These are phyloP conservation scores for Reticulitermes lucifugus DNA, from an alignment of 2,888 invertebrate species.

Conservation along the genomic window DNA sequence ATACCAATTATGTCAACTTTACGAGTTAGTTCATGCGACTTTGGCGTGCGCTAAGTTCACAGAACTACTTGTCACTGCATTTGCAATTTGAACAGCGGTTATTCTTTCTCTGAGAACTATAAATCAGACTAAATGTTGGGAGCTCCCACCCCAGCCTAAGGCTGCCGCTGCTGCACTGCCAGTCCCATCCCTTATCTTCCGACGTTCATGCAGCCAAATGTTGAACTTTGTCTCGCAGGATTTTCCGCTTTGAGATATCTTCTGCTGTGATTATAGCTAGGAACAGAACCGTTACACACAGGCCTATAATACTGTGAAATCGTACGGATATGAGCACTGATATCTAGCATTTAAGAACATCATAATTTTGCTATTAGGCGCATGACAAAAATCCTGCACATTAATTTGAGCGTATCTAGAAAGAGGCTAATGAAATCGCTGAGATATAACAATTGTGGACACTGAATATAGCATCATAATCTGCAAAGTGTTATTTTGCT, in stretches of 20 bases:
- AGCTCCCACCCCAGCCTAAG: neutral
- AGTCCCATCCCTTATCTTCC: neutral
- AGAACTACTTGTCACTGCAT: neutral
- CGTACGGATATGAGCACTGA: too few relatives aligned
- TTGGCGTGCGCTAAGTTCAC: neutral
- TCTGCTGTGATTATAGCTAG: neutral
- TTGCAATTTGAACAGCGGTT: neutral
- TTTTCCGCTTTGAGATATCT: neutral
- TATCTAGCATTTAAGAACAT: too few relatives aligned
- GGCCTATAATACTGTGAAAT: neutral
- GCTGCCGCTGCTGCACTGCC: neutral
- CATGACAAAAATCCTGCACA: too few relatives aligned
- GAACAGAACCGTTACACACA: neutral
- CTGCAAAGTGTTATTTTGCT: too few relatives aligned
- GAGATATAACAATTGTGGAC: too few relatives aligned
- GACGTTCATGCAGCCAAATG: constrained; percentile 7
- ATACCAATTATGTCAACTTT: neutral
- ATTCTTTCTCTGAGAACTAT: neutral
- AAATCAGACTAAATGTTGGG: constrained; percentile 21
- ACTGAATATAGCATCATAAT: too few relatives aligned
- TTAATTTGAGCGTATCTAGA: too few relatives aligned
- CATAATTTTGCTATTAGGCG: too few relatives aligned
- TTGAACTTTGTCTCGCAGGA: neutral
- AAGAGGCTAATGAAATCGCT: too few relatives aligned
- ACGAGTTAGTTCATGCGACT: neutral